phyloP scores from a whole-genome alignment of 2,797 vertebrate genomes.

The Acridotheres tristis region DNA sequence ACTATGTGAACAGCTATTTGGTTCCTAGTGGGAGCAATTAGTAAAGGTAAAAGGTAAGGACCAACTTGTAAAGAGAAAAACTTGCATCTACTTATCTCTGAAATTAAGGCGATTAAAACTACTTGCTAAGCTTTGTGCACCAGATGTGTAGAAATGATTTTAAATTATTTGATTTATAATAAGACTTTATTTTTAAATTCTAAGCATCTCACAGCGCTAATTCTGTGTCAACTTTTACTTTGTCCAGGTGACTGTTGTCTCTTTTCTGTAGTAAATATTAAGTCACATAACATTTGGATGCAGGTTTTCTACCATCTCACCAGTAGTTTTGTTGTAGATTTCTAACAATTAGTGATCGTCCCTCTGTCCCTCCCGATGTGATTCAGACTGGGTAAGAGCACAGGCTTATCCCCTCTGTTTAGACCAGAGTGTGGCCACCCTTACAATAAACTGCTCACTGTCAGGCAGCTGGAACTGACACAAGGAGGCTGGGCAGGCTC shows the following conservation, averaged over 20 bases:
- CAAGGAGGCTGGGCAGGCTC: neutral
- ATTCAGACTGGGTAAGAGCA: neutral
- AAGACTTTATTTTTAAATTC: neutral
- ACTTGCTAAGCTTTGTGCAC: neutral
- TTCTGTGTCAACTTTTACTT: neutral
- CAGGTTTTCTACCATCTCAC: neutral
- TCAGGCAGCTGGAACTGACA: neutral
- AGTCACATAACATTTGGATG: neutral
- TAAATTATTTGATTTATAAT: neutral
- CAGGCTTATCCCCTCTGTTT: neutral
- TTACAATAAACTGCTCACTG: neutral
- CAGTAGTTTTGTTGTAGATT: neutral
- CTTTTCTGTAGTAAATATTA: neutral
- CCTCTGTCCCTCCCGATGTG: neutral
- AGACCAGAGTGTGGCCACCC: too few species aligned
- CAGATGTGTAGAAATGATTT: neutral
- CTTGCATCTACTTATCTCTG: neutral
- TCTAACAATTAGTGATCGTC: neutral
- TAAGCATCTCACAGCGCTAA: neutral
- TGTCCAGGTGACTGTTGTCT: neutral
- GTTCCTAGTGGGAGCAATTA: neutral
- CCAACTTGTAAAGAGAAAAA: neutral
- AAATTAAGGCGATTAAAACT: neutral
- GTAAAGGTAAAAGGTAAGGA: neutral
- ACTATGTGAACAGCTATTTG: neutral